Conservation (phyloP, 2,888 invertebrate genomes). For the Selenia dentaria region DNA sequence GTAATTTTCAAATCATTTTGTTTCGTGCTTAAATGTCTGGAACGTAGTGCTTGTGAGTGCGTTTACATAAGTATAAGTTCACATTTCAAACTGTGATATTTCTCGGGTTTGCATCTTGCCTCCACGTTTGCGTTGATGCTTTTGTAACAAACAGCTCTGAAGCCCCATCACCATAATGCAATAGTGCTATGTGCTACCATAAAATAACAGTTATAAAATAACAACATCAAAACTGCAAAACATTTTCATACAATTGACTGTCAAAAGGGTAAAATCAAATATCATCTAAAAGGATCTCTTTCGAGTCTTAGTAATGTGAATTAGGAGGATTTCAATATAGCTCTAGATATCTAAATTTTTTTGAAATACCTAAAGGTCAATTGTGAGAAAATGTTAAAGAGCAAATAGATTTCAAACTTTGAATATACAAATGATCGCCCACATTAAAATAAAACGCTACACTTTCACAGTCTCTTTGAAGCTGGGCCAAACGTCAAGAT, state of each 20-base stretch:
- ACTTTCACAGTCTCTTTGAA: conserved; percentile 28
- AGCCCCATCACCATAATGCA: conserved; percentile 69
- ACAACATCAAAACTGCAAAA: conserved; percentile 43
- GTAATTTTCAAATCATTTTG: conserved; percentile 1
- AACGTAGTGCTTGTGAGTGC: conserved; percentile 12
- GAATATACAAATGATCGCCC: conserved; percentile 35
- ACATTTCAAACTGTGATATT: background rate
- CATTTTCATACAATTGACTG: conserved; percentile 18
- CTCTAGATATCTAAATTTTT: too few relatives aligned
- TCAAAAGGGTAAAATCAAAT: background rate
- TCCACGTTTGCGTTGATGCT: conserved; percentile 12
- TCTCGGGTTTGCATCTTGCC: background rate
- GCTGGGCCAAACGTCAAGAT: conserved; percentile 23
- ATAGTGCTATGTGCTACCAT: conserved; percentile 70
- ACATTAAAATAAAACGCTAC: conserved; percentile 26
- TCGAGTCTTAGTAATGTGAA: too few relatives aligned
- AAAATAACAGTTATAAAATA: conserved; percentile 50
- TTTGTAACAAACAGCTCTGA: conserved; percentile 39
- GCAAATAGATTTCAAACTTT: conserved; percentile 29
- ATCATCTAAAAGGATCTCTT: too few relatives aligned
- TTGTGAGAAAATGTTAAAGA: conserved; percentile 39
- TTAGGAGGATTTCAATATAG: too few relatives aligned
- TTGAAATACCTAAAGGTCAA: too few relatives aligned
- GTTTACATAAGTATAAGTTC: too few relatives aligned
- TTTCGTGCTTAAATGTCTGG: conserved; percentile 10